Evolutionary conservation across 1,140 invertebrate species (phyloP).

Genomic region (Drosophila arawakana): DNA sequence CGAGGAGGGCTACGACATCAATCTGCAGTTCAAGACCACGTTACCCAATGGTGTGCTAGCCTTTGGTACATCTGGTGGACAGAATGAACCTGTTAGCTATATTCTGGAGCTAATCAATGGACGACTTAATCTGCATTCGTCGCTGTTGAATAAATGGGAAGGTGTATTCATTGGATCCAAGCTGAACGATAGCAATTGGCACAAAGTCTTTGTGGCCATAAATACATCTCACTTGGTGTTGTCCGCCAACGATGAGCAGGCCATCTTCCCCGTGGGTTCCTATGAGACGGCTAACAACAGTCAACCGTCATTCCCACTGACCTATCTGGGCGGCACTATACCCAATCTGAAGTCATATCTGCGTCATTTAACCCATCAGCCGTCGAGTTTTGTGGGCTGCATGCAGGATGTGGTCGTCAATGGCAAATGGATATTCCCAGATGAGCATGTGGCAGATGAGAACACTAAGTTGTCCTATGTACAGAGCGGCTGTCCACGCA

Average conservation of each 20-base stretch:
- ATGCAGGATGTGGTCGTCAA: slow-evolving; percentile 96
- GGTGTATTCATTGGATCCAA: slow-evolving; percentile 93
- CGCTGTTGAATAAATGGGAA: slow-evolving; percentile 94
- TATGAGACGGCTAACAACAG: slow-evolving; percentile 90
- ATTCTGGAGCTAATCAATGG: slow-evolving; percentile 92
- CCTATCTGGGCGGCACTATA: slow-evolving; percentile 91
- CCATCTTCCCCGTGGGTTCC: slow-evolving; percentile 93
- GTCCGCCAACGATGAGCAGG: slow-evolving; percentile 94
- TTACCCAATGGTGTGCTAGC: slow-evolving; percentile 92
- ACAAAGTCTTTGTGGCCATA: slow-evolving; percentile 93
- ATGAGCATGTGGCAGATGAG: slow-evolving; percentile 59
- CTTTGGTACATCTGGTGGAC: slow-evolving; percentile 87
- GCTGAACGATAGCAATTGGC: slow-evolving; percentile 94
- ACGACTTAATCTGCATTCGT: slow-evolving; percentile 93
- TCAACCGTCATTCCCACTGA: slow-evolving; percentile 92
- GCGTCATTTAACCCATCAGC: slow-evolving; percentile 88
- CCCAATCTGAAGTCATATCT: slow-evolving; percentile 86
- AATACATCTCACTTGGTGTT: slow-evolving; percentile 94
- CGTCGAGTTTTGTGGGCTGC: slow-evolving; percentile 94
- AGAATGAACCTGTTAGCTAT: slow-evolving; percentile 88
- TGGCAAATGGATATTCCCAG: slow-evolving; percentile 89
- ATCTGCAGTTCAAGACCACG: slow-evolving; percentile 96
- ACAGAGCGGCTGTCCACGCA: slow-evolving; percentile 90
- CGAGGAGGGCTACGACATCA: slow-evolving; percentile 94
- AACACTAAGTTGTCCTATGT: slow-evolving; percentile 85